Conservation (phyloP, 2,113 vertebrate genomes). For the Chascanopsetta lugubris region DNA sequence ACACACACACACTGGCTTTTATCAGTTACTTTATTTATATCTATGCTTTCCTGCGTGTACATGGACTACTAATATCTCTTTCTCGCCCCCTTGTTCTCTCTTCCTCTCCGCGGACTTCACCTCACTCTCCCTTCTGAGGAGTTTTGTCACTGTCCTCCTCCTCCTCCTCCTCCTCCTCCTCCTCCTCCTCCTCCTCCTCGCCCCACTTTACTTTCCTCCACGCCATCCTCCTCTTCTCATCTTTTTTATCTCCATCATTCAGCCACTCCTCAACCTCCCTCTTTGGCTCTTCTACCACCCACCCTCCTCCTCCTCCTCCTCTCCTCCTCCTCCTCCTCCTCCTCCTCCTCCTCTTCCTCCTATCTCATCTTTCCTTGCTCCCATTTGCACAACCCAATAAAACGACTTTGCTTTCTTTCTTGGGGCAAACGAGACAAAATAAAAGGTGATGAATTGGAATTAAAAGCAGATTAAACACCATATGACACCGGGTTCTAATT, state of each 20-base stretch:
- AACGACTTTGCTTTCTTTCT: constrained; percentile 26
- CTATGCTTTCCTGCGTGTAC: constrained; percentile 46
- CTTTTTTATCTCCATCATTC: constrained; percentile 24
- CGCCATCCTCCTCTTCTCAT: constrained; percentile 5
- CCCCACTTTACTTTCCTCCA: constrained; percentile 51
- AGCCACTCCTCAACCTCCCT: constrained; percentile 13
- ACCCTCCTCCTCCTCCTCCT: constrained; percentile 19
- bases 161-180: constrained; percentile 36
- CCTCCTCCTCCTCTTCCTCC: constrained; percentile 3
- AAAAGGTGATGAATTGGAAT: constrained; percentile 30
- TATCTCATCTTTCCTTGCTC: constrained; percentile 7
- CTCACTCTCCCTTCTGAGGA: constrained; percentile 29
- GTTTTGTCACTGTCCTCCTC: constrained; percentile 41
- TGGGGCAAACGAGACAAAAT: constrained; percentile 22
- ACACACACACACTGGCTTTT: constrained; percentile 41
- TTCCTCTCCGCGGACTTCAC: constrained; percentile 8
- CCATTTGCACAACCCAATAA: constrained; percentile 9
- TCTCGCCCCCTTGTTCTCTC: constrained; percentile 19
- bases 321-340: constrained; percentile 1
- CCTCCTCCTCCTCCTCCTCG: constrained; percentile 33
- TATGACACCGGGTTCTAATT: constrained; percentile 51
- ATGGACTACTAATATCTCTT: constrained; percentile 11
- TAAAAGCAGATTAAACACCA: constrained; percentile 44
- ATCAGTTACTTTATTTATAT: constrained; percentile 67
- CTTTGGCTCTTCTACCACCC: constrained; percentile 24